Evolutionary conservation across 2,797 vertebrate species (phyloP).

Genomic region (Pseudotriccus pelzelni): DNA sequence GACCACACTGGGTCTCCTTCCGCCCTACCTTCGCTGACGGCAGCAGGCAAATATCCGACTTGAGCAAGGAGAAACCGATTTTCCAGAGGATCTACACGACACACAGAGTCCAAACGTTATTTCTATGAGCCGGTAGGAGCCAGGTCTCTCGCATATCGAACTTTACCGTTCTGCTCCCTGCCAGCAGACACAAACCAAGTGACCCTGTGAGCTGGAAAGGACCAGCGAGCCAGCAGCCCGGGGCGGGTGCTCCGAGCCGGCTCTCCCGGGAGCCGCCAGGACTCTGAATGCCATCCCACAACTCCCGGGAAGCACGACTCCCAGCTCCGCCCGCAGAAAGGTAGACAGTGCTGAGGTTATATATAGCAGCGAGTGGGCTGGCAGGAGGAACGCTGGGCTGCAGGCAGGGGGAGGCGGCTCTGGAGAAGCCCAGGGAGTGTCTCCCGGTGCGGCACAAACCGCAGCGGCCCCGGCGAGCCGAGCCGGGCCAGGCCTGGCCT

Average conservation of each 20-base stretch:
- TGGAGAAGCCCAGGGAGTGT: background rate
- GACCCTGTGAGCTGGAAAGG: background rate
- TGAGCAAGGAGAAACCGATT: background rate
- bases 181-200: background rate
- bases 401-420: background rate
- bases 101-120: background rate
- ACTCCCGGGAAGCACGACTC: conserved; percentile 9
- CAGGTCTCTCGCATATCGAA: background rate
- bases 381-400: conserved; percentile 22
- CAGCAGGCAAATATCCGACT: background rate
- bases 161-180: background rate
- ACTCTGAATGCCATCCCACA: background rate
- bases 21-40: background rate
- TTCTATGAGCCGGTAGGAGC: background rate
- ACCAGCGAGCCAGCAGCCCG: background rate
- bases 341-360: conserved; percentile 8
- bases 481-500: background rate
- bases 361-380: conserved; percentile 43
- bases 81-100: background rate
- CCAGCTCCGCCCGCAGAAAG: background rate
- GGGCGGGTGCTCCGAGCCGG: background rate
- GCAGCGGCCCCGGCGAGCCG: accelerated
- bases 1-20: background rate
- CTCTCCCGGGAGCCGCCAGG: background rate
- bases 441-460: background rate